Percentiles rank a stretch among this genome's conserved stretches.
Conservation (phyloP, 1,140 invertebrate species). For the Zaprionus tsacasi region DNA sequence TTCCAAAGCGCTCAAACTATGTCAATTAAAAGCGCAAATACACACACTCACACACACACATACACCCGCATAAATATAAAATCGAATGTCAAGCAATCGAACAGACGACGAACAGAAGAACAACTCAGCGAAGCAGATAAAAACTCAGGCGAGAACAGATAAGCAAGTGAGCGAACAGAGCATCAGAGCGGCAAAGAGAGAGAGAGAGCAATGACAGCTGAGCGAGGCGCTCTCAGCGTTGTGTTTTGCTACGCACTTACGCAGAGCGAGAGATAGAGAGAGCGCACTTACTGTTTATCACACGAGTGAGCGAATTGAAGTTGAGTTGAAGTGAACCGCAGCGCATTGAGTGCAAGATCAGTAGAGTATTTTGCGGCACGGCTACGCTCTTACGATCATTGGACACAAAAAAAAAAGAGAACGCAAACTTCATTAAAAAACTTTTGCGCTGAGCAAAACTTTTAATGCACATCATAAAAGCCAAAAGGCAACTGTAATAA, state of each 20-base stretch:
- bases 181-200: slow-evolving; percentile 1
- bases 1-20: slow-evolving; percentile 59
- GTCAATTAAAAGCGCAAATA: slow-evolving; percentile 70
- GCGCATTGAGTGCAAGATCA: neutral
- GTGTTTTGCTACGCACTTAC: neutral
- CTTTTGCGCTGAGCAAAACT: slow-evolving; percentile 36
- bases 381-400: slow-evolving; percentile 23
- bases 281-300: neutral
- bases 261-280: neutral
- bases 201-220: neutral
- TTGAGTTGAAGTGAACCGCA: neutral
- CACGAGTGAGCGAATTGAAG: neutral
- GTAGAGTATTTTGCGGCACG: neutral
- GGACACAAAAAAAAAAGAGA: neutral
- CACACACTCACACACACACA: slow-evolving; percentile 29
- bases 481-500: slow-evolving; percentile 19
- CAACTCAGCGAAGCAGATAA: slow-evolving; percentile 30
- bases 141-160: slow-evolving; percentile 27
- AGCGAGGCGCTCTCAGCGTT: neutral
- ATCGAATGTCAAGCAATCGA: slow-evolving; percentile 47
- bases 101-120: slow-evolving; percentile 25
- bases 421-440: slow-evolving; percentile 37
- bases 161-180: slow-evolving; percentile 17
- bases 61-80: slow-evolving; percentile 9
- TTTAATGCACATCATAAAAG: slow-evolving; percentile 36